A percentile compares a stretch with the other conserved stretches of the same genome.
Evolutionary conservation across 2,888 invertebrate species (phyloP).

Genomic region (Clistopyga incitator): DNA sequence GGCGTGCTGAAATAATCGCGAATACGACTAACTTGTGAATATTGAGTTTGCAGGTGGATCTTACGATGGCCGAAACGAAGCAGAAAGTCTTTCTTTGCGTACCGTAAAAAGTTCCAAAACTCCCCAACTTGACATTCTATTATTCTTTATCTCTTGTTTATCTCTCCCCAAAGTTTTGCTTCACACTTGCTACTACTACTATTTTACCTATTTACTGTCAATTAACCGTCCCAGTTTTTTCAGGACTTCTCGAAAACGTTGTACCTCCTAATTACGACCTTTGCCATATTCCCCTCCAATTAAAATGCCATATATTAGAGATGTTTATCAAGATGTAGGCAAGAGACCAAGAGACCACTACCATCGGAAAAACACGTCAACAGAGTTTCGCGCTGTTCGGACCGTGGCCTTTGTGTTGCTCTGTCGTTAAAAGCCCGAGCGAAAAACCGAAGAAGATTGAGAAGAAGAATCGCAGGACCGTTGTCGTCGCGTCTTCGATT

Average conservation of each 20-base stretch:
- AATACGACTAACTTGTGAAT: constrained; percentile 73
- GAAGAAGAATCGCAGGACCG: neutral
- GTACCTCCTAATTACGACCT: constrained; percentile 68
- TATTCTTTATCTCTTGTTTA: constrained; percentile 48
- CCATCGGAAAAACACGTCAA: constrained; percentile 1
- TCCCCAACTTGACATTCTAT: constrained; percentile 30
- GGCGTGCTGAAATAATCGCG: neutral
- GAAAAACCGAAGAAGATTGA: constrained; percentile 39
- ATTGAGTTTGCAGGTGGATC: constrained; percentile 82
- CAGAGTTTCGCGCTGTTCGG: neutral
- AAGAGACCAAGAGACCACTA: constrained; percentile 58
- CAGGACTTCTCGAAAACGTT: constrained; percentile 72
- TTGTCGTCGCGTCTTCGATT: constrained; percentile 67
- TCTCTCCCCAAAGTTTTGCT: neutral
- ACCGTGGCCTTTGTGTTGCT: neutral
- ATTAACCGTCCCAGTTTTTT: constrained; percentile 74
- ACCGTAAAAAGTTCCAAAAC: constrained; percentile 31
- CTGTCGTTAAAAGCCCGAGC: constrained; percentile 24
- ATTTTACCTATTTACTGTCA: constrained; percentile 20
- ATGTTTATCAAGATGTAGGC: constrained; percentile 71
- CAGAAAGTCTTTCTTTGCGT: constrained; percentile 47
- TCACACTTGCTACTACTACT: neutral
- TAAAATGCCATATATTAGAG: constrained; percentile 63
- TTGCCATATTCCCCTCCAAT: constrained; percentile 3
- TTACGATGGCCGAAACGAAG: constrained; percentile 60